These are phyloP conservation scores for Entomobrya proxima DNA, from an alignment of 2,888 invertebrate genomes.

Conservation along the genomic window DNA sequence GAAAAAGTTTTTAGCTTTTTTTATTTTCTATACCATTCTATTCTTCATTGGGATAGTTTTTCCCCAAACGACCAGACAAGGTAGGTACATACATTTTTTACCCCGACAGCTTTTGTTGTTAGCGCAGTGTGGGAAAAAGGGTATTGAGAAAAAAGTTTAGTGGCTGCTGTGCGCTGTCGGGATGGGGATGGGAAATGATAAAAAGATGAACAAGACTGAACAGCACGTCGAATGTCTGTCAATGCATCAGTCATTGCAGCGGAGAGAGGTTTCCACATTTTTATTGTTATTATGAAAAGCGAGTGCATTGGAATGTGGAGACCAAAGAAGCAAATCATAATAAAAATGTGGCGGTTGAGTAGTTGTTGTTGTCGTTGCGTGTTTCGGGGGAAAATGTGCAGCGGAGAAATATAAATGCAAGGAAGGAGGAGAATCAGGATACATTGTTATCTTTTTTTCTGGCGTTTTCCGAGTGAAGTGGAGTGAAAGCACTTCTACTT, in stretches of 20 bases:
- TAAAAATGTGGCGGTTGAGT: not conserved
- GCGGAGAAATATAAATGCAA: not conserved
- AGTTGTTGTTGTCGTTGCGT: not conserved
- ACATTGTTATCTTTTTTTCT: conserved; percentile 25
- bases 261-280: conserved; percentile 19
- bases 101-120: not conserved
- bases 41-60: not conserved
- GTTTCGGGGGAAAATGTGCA: not conserved
- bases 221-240: conserved; percentile 44
- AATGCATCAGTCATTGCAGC: conserved; percentile 37
- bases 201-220: not conserved
- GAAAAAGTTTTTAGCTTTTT: conserved; percentile 26
- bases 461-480: conserved; percentile 32
- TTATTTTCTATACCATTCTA: conserved; percentile 4
- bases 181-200: conserved; percentile 8
- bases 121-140: not conserved
- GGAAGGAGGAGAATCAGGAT: not conserved
- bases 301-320: conserved; percentile 42
- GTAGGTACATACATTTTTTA: conserved; percentile 8
- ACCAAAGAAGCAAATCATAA: not conserved
- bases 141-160: not conserved
- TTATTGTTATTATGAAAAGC: conserved; percentile 54
- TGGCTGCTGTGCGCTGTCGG: no score
- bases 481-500: conserved; percentile 48
- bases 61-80: conserved; percentile 3